phyloP scores from a whole-genome alignment of 2,113 vertebrate genomes.

The Galbula dea region DNA sequence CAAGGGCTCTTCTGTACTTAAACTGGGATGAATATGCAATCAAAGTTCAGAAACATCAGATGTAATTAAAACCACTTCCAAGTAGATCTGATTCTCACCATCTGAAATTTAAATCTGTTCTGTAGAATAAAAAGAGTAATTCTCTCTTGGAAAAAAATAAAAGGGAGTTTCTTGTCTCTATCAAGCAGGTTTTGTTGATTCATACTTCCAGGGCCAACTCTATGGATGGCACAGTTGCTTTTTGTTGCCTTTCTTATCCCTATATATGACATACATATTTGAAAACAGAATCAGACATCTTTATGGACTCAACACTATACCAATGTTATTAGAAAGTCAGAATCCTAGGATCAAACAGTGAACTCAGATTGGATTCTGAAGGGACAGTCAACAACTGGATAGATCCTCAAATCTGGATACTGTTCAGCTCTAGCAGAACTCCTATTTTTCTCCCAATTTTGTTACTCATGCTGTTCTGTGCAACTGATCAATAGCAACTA shows the following conservation, averaged over 20 bases:
- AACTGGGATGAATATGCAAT: neutral
- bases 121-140: neutral
- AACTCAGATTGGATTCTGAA: neutral
- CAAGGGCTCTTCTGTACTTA: neutral
- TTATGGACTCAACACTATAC: neutral
- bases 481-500: neutral
- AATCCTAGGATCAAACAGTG: neutral
- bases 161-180: neutral
- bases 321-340: neutral
- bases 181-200: neutral
- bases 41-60: neutral
- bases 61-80: neutral
- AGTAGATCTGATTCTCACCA: neutral
- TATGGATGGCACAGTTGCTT: neutral
- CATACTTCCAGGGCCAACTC: neutral
- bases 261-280: neutral
- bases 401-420: neutral
- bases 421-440: neutral
- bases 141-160: neutral
- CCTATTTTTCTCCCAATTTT: neutral
- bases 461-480: neutral
- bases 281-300: neutral
- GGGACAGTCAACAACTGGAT: neutral
- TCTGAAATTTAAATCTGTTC: neutral
- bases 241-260: neutral